A percentile compares a stretch with the other conserved stretches of the same genome.
phyloP scores from a whole-genome alignment of 2,113 vertebrate genomes.

The Suricata suricatta region DNA sequence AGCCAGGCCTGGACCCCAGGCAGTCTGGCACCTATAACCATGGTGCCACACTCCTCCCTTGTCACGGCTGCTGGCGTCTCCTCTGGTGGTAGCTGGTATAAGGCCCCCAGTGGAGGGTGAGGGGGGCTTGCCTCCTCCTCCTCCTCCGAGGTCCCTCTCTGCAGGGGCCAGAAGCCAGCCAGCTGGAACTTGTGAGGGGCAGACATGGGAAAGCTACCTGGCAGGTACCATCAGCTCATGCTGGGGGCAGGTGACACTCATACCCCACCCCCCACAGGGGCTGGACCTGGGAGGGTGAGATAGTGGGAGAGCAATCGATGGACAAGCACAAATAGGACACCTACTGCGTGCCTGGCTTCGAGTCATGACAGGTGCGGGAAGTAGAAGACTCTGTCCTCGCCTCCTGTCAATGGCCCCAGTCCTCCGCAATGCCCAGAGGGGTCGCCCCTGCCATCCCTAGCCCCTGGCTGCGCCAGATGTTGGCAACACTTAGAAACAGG shows the following conservation, averaged over 20 bases:
- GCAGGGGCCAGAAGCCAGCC: neutral
- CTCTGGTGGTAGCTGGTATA: neutral
- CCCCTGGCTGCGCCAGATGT: slow-evolving; percentile 58
- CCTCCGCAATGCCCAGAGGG: slow-evolving; percentile 41
- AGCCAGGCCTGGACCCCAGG: neutral
- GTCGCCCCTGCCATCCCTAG: slow-evolving; percentile 15
- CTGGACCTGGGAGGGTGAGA: neutral
- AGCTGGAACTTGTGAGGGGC: neutral
- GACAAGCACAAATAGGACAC: accelerated
- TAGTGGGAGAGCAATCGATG: accelerated
- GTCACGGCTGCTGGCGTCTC: neutral
- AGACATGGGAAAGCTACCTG: neutral
- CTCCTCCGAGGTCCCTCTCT: neutral
- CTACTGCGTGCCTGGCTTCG: neutral
- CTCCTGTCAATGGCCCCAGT: neutral
- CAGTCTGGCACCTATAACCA: neutral
- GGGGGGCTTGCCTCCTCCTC: neutral
- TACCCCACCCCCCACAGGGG: neutral
- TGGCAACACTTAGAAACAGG: slow-evolving; percentile 64
- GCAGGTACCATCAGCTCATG: neutral
- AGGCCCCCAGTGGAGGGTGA: neutral
- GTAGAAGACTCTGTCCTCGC: neutral
- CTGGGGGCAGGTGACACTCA: no score
- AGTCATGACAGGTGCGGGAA: neutral
- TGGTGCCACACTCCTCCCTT: neutral